Conservation (phyloP, 2,888 invertebrate genomes). For the Rhogogaster chlorosoma region DNA sequence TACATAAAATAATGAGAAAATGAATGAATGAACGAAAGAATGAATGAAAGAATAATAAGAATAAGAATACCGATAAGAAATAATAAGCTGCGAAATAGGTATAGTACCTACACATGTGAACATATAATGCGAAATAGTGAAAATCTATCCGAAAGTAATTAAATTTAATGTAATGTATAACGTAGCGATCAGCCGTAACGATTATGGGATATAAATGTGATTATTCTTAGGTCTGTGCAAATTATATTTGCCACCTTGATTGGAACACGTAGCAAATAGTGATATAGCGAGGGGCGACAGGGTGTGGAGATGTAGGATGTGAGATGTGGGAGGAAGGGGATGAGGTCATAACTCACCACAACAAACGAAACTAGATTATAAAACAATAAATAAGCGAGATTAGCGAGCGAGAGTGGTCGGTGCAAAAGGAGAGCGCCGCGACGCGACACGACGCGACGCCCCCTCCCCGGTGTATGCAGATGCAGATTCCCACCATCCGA, state of each 20-base stretch:
- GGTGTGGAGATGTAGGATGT: background rate
- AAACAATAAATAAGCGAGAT: constrained; percentile 19
- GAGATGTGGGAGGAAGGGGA: background rate
- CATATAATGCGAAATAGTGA: background rate
- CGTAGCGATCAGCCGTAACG: background rate
- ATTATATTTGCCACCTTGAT: background rate
- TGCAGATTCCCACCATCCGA: constrained; percentile 5
- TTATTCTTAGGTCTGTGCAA: background rate
- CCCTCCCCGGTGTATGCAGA: background rate
- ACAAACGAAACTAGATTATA: constrained; percentile 29
- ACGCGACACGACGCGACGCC: background rate
- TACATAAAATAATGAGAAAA: background rate
- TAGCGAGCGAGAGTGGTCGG: background rate
- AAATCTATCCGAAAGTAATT: background rate
- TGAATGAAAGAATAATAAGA: background rate
- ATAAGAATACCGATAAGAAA: background rate
- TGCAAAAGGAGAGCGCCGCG: background rate
- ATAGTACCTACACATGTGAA: background rate
- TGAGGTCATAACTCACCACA: constrained; percentile 25
- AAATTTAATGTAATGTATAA: background rate
- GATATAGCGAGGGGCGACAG: background rate
- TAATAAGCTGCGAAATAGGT: background rate
- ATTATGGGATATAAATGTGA: background rate
- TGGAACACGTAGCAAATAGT: background rate
- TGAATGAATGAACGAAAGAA: background rate